phyloP scores from a whole-genome alignment of 2,888 invertebrate species.

The Ctena decussata region DNA sequence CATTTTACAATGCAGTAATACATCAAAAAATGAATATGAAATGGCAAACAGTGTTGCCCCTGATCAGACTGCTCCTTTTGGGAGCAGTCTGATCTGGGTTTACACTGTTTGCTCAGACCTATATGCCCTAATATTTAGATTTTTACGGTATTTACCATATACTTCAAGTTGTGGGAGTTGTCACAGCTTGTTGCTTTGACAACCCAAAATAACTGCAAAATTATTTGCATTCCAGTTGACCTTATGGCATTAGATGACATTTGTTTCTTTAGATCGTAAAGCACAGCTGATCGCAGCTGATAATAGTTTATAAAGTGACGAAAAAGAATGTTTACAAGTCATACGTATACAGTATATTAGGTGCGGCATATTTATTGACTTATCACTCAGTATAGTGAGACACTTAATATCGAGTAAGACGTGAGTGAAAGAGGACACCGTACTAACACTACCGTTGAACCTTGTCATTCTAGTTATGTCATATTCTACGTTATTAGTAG shows the following conservation, averaged over 20 bases:
- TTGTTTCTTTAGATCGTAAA: too few relatives aligned
- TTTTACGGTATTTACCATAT: too few relatives aligned
- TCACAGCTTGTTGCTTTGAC: background rate
- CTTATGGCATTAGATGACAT: background rate
- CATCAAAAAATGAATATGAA: too few relatives aligned
- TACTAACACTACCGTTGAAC: background rate
- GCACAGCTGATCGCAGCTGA: too few relatives aligned
- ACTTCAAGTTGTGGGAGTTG: background rate
- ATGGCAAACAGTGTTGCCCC: too few relatives aligned
- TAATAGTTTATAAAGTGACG: background rate
- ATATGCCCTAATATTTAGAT: too few relatives aligned
- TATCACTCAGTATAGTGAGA: background rate
- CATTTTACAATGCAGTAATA: too few relatives aligned
- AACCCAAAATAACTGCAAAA: background rate
- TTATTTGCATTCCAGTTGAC: background rate
- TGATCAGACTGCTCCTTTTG: too few relatives aligned
- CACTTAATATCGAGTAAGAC: background rate
- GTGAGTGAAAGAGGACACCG: background rate
- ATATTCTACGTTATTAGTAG: background rate
- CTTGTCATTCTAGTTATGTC: background rate
- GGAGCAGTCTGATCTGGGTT: too few relatives aligned
- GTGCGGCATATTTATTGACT: slow-evolving; percentile 1
- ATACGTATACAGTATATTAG: too few relatives aligned
- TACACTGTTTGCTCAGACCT: too few relatives aligned
- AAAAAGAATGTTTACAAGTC: background rate